Evolutionary conservation across 2,888 invertebrate species (phyloP).

Genomic region (Lucinisca nassula): DNA sequence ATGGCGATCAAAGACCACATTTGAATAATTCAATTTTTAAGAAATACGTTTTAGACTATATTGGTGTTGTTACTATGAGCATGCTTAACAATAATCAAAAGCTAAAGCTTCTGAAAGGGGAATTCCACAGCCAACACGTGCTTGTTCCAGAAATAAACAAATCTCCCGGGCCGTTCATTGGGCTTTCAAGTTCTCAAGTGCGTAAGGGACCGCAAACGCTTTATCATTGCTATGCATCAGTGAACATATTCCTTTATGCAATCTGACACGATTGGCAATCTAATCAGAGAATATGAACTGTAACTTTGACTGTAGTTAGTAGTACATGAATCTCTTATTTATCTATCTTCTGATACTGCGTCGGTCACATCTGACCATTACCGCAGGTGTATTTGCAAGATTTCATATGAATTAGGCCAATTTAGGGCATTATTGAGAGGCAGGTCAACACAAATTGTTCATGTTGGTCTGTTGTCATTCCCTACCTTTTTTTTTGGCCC

Average conservation of each 20-base stretch:
- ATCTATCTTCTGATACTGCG: too few relatives aligned
- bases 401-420: too few relatives aligned
- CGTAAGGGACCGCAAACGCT: conserved; percentile 25
- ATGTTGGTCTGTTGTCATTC: too few relatives aligned
- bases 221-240: not conserved
- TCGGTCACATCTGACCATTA: too few relatives aligned
- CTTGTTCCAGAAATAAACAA: conserved; percentile 70
- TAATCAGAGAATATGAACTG: too few relatives aligned
- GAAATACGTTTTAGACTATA: conserved; percentile 13
- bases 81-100: not conserved
- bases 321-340: too few relatives aligned
- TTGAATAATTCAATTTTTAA: conserved; percentile 74
- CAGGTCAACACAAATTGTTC: too few relatives aligned
- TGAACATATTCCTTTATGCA: not conserved
- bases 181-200: conserved; percentile 26
- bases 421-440: too few relatives aligned
- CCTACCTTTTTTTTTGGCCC: too few relatives aligned
- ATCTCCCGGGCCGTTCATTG: conserved; percentile 39
- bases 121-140: conserved; percentile 54
- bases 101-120: not conserved
- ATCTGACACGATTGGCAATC: too few relatives aligned
- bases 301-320: too few relatives aligned
- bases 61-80: not conserved
- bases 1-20: conserved; percentile 86
- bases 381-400: too few relatives aligned